Base-by-base conservation (phyloP, 2,113 vertebrate species). In the Trichechus manatus region DNA sequence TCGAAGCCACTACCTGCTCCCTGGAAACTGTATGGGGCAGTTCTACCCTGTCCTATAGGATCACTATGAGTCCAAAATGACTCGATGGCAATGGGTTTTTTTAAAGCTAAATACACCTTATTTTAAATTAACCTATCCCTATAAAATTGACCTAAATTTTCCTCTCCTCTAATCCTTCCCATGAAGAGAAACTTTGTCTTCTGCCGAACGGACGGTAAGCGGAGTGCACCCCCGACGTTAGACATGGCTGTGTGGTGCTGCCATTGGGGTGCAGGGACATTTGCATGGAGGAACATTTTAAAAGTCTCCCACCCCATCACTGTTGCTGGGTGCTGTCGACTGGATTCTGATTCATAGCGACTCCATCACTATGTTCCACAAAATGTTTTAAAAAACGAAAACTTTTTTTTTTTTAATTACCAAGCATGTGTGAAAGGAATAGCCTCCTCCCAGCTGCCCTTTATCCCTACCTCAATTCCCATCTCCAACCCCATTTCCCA, bases 161-260 rank as follows among this genome's bases (percentile, higher is more conserved):
- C 70, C 66, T 81, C 9, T 81, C 44, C 42, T 89, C 50, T 93
- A 31, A 42, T 29, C 44, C n/a, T 56, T 66, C 19, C n/a, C 80
- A 44, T 87, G 13, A 29, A 27, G 36, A 79, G 44, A 75, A 92
- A 70, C 74, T 19, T 61, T 19, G 36, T 42, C 63, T 56, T 94
- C 53, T 89, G 17, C 72, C 39, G 33, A 50, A 78, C 61, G 8
- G 68, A 13, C 25, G 56, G 22, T 27, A 17, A 47, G 11, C 6
- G 29, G 27, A 44, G 4, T 1, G 6, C 9, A 6, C 42, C 0
- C 5, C 56, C 13, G 7, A 1, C 36, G 42, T 77, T 8, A 14
- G 2, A 80, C 29, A 23, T 1, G 1, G 27, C 11, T 23, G 13
- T n/a, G 47, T 0, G 2, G 5, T 22, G 11, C 25, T 42, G 42